Evolutionary conservation across 2,113 vertebrate genomes (phyloP).

Genomic region (Procavia capensis): DNA sequence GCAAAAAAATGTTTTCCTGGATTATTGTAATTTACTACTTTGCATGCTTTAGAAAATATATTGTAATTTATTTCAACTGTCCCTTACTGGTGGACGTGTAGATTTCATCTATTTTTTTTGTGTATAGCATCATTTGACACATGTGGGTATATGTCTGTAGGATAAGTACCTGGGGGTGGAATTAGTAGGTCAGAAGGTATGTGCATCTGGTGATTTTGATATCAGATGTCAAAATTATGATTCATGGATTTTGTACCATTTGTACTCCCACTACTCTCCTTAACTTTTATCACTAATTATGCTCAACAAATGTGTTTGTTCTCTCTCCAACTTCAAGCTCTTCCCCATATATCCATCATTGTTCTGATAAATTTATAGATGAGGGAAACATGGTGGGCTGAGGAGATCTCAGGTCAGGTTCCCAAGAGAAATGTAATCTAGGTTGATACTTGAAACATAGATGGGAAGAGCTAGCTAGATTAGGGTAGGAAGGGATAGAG

Average conservation of each 20-base stretch:
- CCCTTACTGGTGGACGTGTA: neutral
- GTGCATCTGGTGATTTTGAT: neutral
- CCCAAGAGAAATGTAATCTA: neutral
- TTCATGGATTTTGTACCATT: neutral
- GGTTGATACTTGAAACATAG: neutral
- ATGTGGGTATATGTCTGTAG: neutral
- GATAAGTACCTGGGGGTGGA: neutral
- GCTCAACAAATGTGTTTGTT: neutral
- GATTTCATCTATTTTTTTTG: neutral
- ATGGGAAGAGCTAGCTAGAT: neutral
- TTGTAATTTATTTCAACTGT: too few relatives aligned
- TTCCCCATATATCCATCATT: neutral
- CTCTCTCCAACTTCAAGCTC: neutral
- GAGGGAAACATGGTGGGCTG: neutral
- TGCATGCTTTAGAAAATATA: neutral
- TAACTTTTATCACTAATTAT: neutral
- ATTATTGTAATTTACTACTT: neutral
- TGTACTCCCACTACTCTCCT: neutral
- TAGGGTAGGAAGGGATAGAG: neutral
- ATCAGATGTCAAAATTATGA: slow-evolving; percentile 17
- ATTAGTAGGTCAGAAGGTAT: neutral
- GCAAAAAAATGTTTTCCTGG: neutral
- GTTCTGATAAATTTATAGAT: slow-evolving; percentile 31
- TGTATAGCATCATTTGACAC: neutral
- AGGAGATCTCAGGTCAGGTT: neutral